Conservation (phyloP, 2,797 vertebrate genomes). For the Fistularia tabacaria region DNA sequence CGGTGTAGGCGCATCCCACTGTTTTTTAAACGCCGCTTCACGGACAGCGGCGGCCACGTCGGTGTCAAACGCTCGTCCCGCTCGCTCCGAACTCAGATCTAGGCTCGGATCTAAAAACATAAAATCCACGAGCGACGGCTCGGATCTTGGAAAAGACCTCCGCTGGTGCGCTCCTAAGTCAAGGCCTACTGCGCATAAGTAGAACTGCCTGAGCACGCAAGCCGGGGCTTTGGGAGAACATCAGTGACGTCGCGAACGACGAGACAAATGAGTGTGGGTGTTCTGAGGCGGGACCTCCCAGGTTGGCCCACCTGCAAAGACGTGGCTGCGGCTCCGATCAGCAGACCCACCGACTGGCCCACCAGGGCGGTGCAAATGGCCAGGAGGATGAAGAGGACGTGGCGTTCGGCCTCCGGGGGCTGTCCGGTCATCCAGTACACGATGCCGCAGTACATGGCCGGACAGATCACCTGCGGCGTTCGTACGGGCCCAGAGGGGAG, state of each 20-base stretch:
- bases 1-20: too few relatives aligned
- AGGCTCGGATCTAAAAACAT: too few relatives aligned
- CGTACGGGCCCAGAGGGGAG: not conserved
- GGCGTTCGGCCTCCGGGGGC: slow-evolving; percentile 86
- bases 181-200: too few relatives aligned
- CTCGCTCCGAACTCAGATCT: too few relatives aligned
- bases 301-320: slow-evolving; percentile 83
- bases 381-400: slow-evolving; percentile 91
- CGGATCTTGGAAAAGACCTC: too few relatives aligned
- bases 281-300: not conserved
- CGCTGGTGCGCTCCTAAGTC: too few relatives aligned
- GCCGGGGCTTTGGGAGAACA: not conserved
- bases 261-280: not conserved
- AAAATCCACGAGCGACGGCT: too few relatives aligned
- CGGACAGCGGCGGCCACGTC: too few relatives aligned
- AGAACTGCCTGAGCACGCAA: too few relatives aligned
- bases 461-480: slow-evolving; percentile 84
- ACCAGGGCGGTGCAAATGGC: slow-evolving; percentile 90
- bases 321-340: slow-evolving; percentile 94
- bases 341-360: slow-evolving; percentile 91
- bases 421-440: slow-evolving; percentile 99
- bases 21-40: too few relatives aligned
- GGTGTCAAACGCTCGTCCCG: too few relatives aligned
- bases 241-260: not conserved
- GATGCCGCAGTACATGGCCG: slow-evolving; percentile 93